Conservation (phyloP, 2,888 invertebrate genomes). For the Dastarcus helophoroides region DNA sequence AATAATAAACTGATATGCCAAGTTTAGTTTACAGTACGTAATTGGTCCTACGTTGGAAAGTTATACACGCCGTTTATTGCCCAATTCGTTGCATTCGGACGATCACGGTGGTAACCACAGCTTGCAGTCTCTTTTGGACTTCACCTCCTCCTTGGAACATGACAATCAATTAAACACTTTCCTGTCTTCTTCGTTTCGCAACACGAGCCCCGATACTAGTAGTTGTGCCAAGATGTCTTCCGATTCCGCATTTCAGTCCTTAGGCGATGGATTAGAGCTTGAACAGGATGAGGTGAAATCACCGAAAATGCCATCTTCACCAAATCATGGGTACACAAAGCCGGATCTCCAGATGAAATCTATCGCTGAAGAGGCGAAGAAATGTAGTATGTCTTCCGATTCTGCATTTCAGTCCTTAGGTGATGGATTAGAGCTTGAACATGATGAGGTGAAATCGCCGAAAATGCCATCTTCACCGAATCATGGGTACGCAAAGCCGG, state of each 20-base stretch:
- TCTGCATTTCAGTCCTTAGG: slow-evolving; percentile 42
- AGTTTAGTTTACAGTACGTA: too few species aligned
- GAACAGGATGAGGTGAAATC: slow-evolving; percentile 27
- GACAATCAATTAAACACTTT: slow-evolving; percentile 24
- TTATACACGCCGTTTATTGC: too few species aligned
- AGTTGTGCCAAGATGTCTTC: slow-evolving; percentile 39
- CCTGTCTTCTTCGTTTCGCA: slow-evolving; percentile 33
- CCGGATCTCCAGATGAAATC: slow-evolving; percentile 41
- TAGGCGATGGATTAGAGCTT: slow-evolving; percentile 33
- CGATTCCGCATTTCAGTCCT: slow-evolving; percentile 44
- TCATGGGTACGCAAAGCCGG: slow-evolving; percentile 36
- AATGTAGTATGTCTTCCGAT: slow-evolving; percentile 30
- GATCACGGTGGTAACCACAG: too few species aligned
- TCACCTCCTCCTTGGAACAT: slow-evolving; percentile 24
- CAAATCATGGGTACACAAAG: slow-evolving; percentile 13
- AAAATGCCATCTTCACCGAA: slow-evolving; percentile 10
- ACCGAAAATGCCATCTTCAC: slow-evolving; percentile 15
- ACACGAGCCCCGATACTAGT: slow-evolving; percentile 47
- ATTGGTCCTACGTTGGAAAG: too few species aligned
- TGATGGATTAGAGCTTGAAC: slow-evolving; percentile 32
- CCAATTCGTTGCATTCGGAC: too few species aligned
- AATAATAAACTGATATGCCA: too few species aligned
- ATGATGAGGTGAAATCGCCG: slow-evolving; percentile 23
- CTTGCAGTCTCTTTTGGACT: slow-evolving; percentile 31
- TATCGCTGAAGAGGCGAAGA: slow-evolving; percentile 36